Conservation (phyloP, 1,140 invertebrate genomes). For the Oedothorax gibbosus region DNA sequence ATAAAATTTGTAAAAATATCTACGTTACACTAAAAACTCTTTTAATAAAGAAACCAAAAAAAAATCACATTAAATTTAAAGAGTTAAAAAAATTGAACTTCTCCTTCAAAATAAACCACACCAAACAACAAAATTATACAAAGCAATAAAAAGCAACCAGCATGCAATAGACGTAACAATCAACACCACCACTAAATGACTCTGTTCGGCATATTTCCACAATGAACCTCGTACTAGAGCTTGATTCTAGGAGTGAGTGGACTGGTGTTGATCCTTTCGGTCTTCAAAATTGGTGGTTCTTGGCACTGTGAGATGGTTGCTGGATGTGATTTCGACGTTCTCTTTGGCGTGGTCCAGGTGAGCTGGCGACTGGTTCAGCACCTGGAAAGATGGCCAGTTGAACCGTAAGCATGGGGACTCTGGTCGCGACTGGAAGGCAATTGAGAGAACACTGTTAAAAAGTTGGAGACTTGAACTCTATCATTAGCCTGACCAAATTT, state of each 20-base stretch:
- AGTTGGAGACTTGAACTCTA: too few species aligned
- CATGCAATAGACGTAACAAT: background rate
- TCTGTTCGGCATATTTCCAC: constrained; percentile 43
- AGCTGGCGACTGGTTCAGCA: background rate
- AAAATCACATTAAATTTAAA: too few species aligned
- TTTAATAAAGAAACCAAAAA: too few species aligned
- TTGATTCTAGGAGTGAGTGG: constrained; percentile 19
- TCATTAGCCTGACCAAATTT: too few species aligned
- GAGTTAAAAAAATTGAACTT: too few species aligned
- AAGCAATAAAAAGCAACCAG: background rate
- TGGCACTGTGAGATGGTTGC: constrained; percentile 18
- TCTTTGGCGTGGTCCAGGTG: background rate
- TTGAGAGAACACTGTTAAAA: background rate
- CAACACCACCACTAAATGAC: constrained; percentile 38
- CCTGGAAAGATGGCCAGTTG: constrained; percentile 47
- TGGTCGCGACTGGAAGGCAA: constrained; percentile 2
- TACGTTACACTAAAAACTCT: too few species aligned
- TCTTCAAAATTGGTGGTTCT: background rate
- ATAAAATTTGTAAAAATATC: too few species aligned
- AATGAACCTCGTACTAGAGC: constrained; percentile 42
- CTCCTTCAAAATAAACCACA: too few species aligned
- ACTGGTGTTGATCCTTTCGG: background rate
- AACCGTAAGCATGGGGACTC: constrained; percentile 17
- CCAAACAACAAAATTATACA: too few species aligned
- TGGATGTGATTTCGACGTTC: background rate